Evolutionary conservation across 2,797 vertebrate species (phyloP), one percentile per base, ranked within the genome.

Genomic region (Numenius phaeopus): DNA sequence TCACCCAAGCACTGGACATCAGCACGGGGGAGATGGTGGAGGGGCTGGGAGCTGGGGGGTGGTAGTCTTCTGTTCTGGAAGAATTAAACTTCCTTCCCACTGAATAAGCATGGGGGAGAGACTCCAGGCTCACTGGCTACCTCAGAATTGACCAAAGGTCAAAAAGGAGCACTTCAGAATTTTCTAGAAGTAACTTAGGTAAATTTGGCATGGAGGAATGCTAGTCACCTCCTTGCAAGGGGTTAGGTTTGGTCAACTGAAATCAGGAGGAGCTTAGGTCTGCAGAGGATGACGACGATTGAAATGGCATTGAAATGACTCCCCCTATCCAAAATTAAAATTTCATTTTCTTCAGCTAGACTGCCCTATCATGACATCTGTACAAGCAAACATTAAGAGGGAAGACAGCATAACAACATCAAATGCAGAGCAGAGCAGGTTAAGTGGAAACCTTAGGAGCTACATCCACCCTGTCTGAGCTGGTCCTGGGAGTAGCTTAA

Each of bases 151-250:
- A 90, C 55, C 58, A 58, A 65, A 95, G 77, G 90, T 93, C 72
- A 81, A 90, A 91, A 82, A 76, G 26, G 32, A 81, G 49, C 39
- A 81, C 54, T 91, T 89, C 34, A 85, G 71, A 77, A 71, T 34
- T 67, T 91, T 94, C 89, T 89, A 59, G 90, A 97, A 94, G 46
- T 50, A 27, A 72, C 34, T 40, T 61, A 17, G 32, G 32, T 90
- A 96, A 94, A 96, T 46, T 46, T 47, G 39, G 42, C 78, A 57
- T 67, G 64, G 65, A 89, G 30, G 29, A 92, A 95, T 84, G 69
- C 72, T 92, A 55, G 26, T 91, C 57, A 81, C 73, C 69, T 84
- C 73, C 12, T 46, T 79, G 37, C 8, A 81, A 93, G 57, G 29
- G 72, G 37, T 79, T 77, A 85, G 19, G 46, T 81, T 88, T 89